These are phyloP conservation scores for Rhabdomys dilectus DNA, from an alignment of 2,113 vertebrate genomes.

Conservation along the genomic window DNA sequence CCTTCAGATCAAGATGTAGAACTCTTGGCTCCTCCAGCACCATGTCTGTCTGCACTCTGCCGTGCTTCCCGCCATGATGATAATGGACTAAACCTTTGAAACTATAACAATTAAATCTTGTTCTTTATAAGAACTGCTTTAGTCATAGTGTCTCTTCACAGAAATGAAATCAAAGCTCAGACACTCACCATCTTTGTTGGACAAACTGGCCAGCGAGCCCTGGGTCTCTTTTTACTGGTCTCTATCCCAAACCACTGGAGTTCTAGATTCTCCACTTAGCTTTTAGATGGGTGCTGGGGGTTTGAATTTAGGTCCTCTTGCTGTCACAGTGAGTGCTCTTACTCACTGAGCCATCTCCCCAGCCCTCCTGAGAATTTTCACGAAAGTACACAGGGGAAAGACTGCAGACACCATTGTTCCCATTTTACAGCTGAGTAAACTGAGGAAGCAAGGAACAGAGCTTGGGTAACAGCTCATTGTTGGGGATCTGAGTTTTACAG, in stretches of 20 bases:
- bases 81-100: too few species aligned
- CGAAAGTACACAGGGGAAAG: neutral
- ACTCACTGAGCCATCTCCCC: neutral
- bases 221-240: neutral
- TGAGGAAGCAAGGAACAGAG: neutral
- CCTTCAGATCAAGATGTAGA: too few species aligned
- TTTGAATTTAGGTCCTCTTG: neutral
- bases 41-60: too few species aligned
- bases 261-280: neutral
- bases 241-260: neutral
- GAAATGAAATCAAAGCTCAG: too few species aligned
- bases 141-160: too few species aligned
- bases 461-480: neutral
- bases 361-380: neutral
- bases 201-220: neutral
- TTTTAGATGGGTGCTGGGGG: neutral
- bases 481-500: neutral
- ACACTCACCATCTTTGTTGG: neutral
- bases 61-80: too few species aligned
- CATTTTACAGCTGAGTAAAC: conserved; percentile 29
- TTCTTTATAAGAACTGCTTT: too few species aligned
- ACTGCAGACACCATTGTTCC: neutral
- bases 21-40: too few species aligned
- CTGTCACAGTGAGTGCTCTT: neutral
- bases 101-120: too few species aligned